These are phyloP conservation scores for Tylochromis polylepis DNA, from an alignment of 2,113 vertebrate genomes.

Conservation along the genomic window DNA sequence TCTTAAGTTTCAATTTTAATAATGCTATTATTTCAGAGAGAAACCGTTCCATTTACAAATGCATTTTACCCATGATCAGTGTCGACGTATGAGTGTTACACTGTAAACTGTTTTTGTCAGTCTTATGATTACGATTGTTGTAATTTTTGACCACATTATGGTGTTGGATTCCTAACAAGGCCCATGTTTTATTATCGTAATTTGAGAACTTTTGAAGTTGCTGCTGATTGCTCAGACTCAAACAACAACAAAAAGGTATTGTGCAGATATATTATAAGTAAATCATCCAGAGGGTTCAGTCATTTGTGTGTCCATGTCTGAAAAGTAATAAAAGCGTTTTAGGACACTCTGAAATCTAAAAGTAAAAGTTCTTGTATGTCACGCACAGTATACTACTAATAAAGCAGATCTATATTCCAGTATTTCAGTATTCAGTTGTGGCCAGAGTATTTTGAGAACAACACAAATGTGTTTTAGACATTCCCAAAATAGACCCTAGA, in stretches of 20 bases:
- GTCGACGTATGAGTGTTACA: background rate
- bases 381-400: background rate
- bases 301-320: background rate
- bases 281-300: background rate
- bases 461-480: background rate
- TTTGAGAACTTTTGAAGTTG: background rate
- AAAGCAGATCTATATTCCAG: background rate
- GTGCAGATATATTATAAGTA: background rate
- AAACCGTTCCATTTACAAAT: background rate
- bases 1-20: fast-evolving
- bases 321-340: background rate
- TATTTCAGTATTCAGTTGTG: background rate
- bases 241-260: background rate
- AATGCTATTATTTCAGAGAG: background rate
- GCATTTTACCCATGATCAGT: background rate
- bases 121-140: background rate
- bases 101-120: background rate
- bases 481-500: background rate
- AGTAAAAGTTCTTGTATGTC: background rate
- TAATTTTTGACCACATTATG: background rate
- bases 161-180: background rate
- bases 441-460: background rate
- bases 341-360: background rate
- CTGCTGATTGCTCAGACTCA: background rate
- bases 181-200: background rate